Percentiles rank a stretch among this genome's conserved stretches.
phyloP scores from a whole-genome alignment of 2,797 vertebrate species.

The Etheostoma nigrum region DNA sequence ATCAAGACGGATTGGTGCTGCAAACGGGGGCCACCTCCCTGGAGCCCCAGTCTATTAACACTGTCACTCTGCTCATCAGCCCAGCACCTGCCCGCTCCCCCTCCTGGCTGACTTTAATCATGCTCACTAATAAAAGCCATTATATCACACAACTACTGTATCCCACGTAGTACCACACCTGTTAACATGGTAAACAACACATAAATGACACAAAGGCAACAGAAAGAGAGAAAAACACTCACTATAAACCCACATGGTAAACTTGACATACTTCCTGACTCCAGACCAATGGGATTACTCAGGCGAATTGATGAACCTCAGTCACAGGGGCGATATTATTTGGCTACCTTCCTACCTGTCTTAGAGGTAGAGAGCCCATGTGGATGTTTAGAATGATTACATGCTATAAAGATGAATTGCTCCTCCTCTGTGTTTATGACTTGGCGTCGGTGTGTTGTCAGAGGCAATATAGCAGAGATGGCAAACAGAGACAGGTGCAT shows the following conservation, averaged over 20 bases:
- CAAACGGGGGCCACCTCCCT: slow-evolving; percentile 82
- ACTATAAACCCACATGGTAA: slow-evolving; percentile 38
- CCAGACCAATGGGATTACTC: slow-evolving; percentile 50
- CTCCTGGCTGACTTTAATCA: slow-evolving; percentile 82
- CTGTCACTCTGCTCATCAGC: slow-evolving; percentile 87
- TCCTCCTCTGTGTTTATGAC: slow-evolving; percentile 81
- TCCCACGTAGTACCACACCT: slow-evolving; percentile 63
- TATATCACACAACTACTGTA: slow-evolving; percentile 80
- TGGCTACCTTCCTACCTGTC: slow-evolving; percentile 60
- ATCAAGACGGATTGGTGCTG: slow-evolving; percentile 85
- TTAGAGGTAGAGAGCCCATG: slow-evolving; percentile 59
- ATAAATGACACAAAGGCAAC: slow-evolving; percentile 43
- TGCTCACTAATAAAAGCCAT: slow-evolving; percentile 83
- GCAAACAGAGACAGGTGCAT: slow-evolving; percentile 85
- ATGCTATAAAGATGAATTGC: slow-evolving; percentile 84
- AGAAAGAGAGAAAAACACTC: slow-evolving; percentile 18
- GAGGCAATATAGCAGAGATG: slow-evolving; percentile 80
- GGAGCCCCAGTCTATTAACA: slow-evolving; percentile 85
- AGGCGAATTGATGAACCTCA: slow-evolving; percentile 42
- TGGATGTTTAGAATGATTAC: slow-evolving; percentile 80
- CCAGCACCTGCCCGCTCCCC: slow-evolving; percentile 82
- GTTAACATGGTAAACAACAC: slow-evolving; percentile 60
- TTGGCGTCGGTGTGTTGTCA: slow-evolving; percentile 80
- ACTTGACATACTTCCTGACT: slow-evolving; percentile 47
- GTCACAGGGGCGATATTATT: slow-evolving; percentile 41